Base-by-base conservation (phyloP, 2,797 vertebrate genomes). In the Holocentrus rufus region DNA sequence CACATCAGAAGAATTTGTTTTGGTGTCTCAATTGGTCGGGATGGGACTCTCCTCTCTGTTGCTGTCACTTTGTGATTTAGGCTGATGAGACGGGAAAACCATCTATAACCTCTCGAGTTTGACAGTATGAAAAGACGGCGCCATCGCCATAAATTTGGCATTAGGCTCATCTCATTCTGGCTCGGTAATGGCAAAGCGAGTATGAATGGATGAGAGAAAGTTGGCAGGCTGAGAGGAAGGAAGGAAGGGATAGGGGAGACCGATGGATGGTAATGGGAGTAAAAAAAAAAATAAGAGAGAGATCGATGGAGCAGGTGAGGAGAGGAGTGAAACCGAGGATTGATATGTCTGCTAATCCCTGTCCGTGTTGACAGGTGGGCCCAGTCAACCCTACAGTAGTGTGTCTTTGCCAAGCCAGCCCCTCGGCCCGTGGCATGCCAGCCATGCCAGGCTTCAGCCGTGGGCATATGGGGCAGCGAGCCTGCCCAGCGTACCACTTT, bases 361-460 rank as follows among this genome's bases (percentile, higher is more conserved):
- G 2, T 49, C 85, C 77, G 81, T 82, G 85, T 85, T 68, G 83
- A 89, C 90, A 91, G 92, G 88, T 89, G 88, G 84, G 82, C 84
- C 79, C 82, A 67, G 82, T 85, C 86, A 76, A 82, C 83, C 85
- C 79, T 63, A 60, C 72, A 31, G 2, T 57, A 31, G 2, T 57
- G 69, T 50, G 34, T 56, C 50, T 60, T 58, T 76, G 76, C 85
- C 83, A 87, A 71, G 46, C 11, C 4, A 74, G 69, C 60, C 78
- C 71, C 46, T 64, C 20, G 2, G 73, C 77, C 76, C 67, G 50
- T 31, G 4, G 73, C 2, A 31, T 58, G 56, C n/a, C 30, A 5
- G 69, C 50, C 49, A 14, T 69, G 81, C 76, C 79, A 82, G 69
- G 79, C 72, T 65, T 78, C 42, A 63, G 68, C 79, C 76, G 25